phyloP scores from a whole-genome alignment of 2,888 invertebrate genomes.

The Prenolepis imparis region DNA sequence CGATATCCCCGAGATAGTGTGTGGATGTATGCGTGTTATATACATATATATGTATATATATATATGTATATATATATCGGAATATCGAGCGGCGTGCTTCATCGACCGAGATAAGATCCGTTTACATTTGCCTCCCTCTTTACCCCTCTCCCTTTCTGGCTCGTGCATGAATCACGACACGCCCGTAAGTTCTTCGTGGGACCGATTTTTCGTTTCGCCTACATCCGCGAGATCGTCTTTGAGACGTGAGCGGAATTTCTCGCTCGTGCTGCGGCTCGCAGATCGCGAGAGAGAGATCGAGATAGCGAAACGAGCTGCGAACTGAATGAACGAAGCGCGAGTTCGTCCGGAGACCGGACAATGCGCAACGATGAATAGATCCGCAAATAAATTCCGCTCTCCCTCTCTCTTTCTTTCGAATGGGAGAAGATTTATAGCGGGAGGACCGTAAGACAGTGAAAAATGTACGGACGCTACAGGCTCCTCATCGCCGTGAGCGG shows the following conservation, averaged over 20 bases:
- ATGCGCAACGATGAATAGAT: constrained; percentile 58
- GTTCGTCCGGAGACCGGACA: constrained; percentile 45
- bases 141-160: not conserved
- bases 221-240: constrained; percentile 33
- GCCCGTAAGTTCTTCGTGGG: constrained; percentile 71
- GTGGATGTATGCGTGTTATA: not conserved
- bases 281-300: constrained; percentile 30
- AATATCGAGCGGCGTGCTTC: constrained; percentile 76
- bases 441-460: constrained; percentile 57
- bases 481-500: constrained; percentile 53
- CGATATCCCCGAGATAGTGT: constrained; percentile 64
- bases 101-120: constrained; percentile 78
- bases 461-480: constrained; percentile 49
- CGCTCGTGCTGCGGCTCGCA: constrained; percentile 5
- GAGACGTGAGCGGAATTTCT: constrained; percentile 38
- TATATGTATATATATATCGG: constrained; percentile 49
- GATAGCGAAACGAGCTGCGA: constrained; percentile 25
- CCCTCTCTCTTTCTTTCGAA: constrained; percentile 33
- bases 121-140: constrained; percentile 69
- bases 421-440: constrained; percentile 44
- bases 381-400: constrained; percentile 51
- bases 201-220: constrained; percentile 74
- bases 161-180: constrained; percentile 72
- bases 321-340: constrained; percentile 33
- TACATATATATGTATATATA: not conserved